Conservation (phyloP, 2,888 invertebrate genomes). For the Ochropleura plecta region DNA sequence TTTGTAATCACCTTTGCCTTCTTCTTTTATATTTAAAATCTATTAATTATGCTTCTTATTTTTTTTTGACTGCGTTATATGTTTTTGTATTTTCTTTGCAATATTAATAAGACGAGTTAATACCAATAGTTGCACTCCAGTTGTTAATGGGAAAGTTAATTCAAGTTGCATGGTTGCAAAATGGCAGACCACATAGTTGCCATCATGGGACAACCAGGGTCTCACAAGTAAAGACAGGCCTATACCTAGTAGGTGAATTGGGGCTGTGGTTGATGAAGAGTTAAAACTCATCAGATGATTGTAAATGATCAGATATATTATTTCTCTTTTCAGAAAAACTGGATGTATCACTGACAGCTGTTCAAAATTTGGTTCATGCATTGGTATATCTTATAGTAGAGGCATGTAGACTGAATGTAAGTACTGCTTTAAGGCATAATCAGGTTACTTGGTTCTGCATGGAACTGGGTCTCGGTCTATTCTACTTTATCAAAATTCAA, state of each 20-base stretch:
- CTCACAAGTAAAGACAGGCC: neutral
- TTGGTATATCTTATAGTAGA: constrained; percentile 93
- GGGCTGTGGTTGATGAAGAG: neutral
- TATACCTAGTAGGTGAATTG: neutral
- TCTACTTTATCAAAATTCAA: too few relatives aligned
- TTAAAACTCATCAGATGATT: neutral
- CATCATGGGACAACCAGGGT: neutral
- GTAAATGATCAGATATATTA: constrained; percentile 2
- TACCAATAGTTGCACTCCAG: neutral
- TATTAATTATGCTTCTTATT: neutral
- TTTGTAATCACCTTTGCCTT: neutral
- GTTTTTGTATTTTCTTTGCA: neutral
- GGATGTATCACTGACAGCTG: constrained; percentile 86
- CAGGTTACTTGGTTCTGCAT: neutral
- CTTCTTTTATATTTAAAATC: neutral
- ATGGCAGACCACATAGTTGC: neutral
- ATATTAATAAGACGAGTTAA: neutral
- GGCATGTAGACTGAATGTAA: constrained; percentile 93
- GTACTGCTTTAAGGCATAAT: constrained; percentile 57
- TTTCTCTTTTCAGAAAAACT: constrained; percentile 90
- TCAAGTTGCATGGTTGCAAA: too few relatives aligned
- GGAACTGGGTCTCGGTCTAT: too few relatives aligned
- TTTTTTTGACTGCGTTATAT: neutral
- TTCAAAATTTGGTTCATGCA: constrained; percentile 93
- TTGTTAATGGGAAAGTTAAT: neutral